A percentile compares a stretch with the other conserved stretches of the same genome.
Conservation (phyloP, 2,797 vertebrate genomes). For the Vireo griseus region DNA sequence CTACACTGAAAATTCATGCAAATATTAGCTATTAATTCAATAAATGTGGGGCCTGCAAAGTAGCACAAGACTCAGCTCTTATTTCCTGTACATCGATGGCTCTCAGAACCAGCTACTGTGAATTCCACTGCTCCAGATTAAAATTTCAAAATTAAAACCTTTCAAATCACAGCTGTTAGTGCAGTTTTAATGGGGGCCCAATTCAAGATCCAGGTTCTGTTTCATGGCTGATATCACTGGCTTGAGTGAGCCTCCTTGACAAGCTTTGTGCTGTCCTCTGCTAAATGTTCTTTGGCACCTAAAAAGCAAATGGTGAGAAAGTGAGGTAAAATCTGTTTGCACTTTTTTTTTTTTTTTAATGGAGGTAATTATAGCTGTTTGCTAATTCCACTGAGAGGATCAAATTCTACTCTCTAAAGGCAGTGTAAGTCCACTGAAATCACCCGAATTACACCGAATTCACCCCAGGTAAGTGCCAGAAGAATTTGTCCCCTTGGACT, state of each 20-base stretch:
- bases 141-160: not conserved
- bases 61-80: not conserved
- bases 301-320: not conserved
- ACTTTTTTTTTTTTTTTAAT: not conserved
- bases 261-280: not conserved
- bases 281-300: not conserved
- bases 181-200: not conserved
- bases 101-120: not conserved
- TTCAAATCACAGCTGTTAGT: not conserved
- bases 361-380: not conserved
- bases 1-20: not conserved
- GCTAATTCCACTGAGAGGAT: not conserved
- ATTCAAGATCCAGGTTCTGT: not conserved
- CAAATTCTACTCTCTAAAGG: not conserved
- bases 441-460: not conserved
- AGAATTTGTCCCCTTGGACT: not conserved
- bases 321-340: conserved; percentile 8
- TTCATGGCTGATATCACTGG: not conserved
- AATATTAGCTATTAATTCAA: not conserved
- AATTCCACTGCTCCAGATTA: not conserved
- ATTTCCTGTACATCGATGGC: not conserved
- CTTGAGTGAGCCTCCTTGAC: not conserved
- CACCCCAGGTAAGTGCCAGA: not conserved
- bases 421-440: not conserved
- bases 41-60: not conserved